These are phyloP conservation scores for Subanguina moxae DNA, from an alignment of 1,140 invertebrate species.

Conservation along the genomic window DNA sequence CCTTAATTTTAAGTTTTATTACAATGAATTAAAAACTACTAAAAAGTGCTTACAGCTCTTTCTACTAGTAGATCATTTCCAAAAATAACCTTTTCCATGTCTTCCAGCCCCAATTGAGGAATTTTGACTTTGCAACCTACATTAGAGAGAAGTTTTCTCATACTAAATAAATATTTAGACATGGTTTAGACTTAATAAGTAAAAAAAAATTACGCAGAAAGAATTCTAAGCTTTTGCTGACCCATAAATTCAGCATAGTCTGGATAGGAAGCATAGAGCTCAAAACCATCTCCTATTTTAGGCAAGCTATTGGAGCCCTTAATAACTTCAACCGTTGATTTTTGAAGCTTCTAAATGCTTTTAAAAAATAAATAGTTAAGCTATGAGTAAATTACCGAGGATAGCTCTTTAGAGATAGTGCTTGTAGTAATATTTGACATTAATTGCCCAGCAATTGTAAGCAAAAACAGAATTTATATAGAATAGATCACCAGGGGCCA, in stretches of 20 bases:
- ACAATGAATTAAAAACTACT: conserved; percentile 3
- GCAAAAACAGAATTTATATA: too few species aligned
- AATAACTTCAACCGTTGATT: conserved; percentile 14
- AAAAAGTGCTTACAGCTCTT: conserved; percentile 11
- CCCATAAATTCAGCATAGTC: conserved; percentile 26
- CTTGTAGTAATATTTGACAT: too few species aligned
- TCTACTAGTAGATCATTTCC: conserved; percentile 22
- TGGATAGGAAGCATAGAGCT: conserved; percentile 29
- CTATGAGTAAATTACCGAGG: too few species aligned
- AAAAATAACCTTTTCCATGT: conserved; percentile 9
- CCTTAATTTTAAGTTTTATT: conserved; percentile 9
- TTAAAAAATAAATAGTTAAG: too few species aligned
- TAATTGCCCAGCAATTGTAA: too few species aligned
- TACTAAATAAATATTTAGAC: background rate
- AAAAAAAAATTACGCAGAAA: conserved; percentile 21
- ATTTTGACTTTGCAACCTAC: background rate
- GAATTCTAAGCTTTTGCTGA: conserved; percentile 8
- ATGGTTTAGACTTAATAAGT: background rate
- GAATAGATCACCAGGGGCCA: too few species aligned
- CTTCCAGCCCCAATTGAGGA: conserved; percentile 14
- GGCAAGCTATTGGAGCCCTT: conserved; percentile 24
- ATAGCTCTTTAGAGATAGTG: too few species aligned
- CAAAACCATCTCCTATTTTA: conserved; percentile 23
- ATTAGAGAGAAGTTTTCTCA: conserved; percentile 2
- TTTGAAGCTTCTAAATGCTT: conserved; percentile 25